These are phyloP conservation scores for Thalassoma bifasciatum DNA, from an alignment of 2,113 vertebrate species.

Conservation along the genomic window DNA sequence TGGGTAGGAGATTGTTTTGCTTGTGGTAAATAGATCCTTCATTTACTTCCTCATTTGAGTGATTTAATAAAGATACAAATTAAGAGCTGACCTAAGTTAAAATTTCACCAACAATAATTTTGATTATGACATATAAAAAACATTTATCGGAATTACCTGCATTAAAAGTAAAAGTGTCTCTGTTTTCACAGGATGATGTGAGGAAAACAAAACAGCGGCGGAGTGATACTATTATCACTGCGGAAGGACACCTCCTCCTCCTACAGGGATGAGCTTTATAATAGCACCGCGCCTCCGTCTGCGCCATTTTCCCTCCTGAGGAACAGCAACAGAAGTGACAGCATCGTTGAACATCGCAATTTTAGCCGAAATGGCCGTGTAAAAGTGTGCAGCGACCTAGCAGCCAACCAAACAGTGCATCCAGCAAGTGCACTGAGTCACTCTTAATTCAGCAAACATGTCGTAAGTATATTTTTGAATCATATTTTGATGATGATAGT, in stretches of 20 bases:
- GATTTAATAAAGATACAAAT: no score
- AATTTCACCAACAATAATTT: no score
- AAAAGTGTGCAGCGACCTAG: slow-evolving; percentile 75
- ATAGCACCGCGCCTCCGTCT: accelerated
- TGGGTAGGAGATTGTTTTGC: no score
- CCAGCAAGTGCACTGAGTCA: slow-evolving; percentile 82
- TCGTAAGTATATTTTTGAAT: slow-evolving; percentile 76
- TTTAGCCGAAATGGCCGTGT: slow-evolving; percentile 81
- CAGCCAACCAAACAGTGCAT: slow-evolving; percentile 82
- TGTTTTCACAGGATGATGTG: no score
- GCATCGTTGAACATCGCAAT: slow-evolving; percentile 48
- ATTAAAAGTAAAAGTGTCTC: no score
- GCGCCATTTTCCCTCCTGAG: slow-evolving; percentile 45
- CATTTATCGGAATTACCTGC: no score
- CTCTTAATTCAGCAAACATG: slow-evolving; percentile 78
- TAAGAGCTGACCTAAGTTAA: no score
- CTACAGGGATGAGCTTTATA: slow-evolving; percentile 34
- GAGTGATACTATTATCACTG: slow-evolving; percentile 50
- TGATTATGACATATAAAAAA: no score
- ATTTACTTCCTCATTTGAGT: no score
- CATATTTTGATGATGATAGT: not conserved
- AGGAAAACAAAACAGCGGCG: slow-evolving; percentile 35
- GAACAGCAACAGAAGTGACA: not conserved
- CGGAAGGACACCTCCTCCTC: slow-evolving; percentile 62
- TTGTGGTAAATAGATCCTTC: no score